These are phyloP conservation scores for Cyanistes caeruleus DNA, from an alignment of 2,113 vertebrate genomes.

Conservation along the genomic window DNA sequence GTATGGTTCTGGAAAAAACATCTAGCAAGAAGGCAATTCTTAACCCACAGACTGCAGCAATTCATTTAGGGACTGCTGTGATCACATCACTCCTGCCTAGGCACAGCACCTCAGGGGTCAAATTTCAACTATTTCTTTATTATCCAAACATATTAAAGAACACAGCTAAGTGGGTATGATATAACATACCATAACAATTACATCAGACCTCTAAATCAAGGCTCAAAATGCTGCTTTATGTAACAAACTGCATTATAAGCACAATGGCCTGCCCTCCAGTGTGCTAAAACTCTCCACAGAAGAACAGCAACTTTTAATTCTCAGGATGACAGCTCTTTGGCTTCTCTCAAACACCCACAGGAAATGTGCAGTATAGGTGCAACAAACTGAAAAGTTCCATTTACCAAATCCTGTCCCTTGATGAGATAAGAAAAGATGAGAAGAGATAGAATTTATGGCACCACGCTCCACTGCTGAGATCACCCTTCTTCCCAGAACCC, in stretches of 20 bases:
- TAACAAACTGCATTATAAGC: background rate
- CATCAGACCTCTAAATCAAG: slow-evolving; percentile 43
- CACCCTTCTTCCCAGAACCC: background rate
- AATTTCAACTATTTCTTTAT: background rate
- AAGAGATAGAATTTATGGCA: background rate
- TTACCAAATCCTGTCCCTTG: background rate
- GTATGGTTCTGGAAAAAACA: background rate
- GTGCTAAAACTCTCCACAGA: background rate
- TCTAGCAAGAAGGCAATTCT: background rate
- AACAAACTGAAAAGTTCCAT: background rate
- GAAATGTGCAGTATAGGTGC: background rate
- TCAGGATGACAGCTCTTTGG: background rate
- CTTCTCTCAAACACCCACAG: background rate
- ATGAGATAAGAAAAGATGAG: background rate
- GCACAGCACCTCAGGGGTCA: background rate
- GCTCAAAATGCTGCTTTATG: background rate
- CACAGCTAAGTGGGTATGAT: background rate
- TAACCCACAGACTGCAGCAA: background rate
- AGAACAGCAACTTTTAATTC: background rate
- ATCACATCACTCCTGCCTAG: background rate
- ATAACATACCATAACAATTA: background rate
- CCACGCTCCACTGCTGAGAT: background rate
- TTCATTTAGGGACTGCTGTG: background rate
- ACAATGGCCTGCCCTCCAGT: background rate
- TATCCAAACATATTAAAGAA: background rate